phyloP scores from a whole-genome alignment of 2,888 invertebrate genomes.

The Stomorhina lunata region DNA sequence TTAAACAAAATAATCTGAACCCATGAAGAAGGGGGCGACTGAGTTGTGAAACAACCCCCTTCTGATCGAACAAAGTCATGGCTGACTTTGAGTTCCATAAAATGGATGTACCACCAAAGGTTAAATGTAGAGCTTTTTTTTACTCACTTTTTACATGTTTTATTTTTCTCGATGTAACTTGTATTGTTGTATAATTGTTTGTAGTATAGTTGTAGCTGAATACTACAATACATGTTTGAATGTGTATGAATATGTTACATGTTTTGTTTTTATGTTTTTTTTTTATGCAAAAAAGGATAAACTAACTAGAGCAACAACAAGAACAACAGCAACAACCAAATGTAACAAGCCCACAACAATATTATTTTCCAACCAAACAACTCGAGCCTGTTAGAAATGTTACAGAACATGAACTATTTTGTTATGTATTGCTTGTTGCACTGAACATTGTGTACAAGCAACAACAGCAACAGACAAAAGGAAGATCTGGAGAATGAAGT shows the following conservation, averaged over 20 bases:
- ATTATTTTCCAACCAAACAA: constrained; percentile 19
- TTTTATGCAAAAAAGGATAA: constrained; percentile 27
- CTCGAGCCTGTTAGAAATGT: constrained; percentile 40
- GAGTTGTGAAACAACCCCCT: constrained; percentile 13
- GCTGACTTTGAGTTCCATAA: constrained; percentile 42
- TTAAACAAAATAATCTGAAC: constrained; percentile 47
- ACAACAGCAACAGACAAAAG: neutral
- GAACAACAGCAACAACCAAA: constrained; percentile 20
- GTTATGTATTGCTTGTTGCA: constrained; percentile 26
- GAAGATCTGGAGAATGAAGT: neutral
- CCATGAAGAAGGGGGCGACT: neutral
- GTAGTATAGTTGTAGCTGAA: neutral
- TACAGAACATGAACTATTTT: constrained; percentile 34
- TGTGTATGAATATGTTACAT: constrained; percentile 39
- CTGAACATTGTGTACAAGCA: neutral
- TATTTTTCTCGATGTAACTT: constrained; percentile 59
- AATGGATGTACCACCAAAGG: constrained; percentile 62
- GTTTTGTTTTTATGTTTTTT: constrained; percentile 43
- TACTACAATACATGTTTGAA: too few relatives aligned
- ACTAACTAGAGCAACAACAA: constrained; percentile 3
- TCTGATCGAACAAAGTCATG: constrained; percentile 15
- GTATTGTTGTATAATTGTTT: constrained; percentile 18
- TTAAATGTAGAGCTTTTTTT: constrained; percentile 58
- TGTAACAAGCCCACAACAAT: constrained; percentile 53
- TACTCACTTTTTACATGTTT: constrained; percentile 41